Percentiles rank a stretch among this genome's conserved stretches.
Conservation (phyloP, 2,113 vertebrate genomes). For the Oenanthe oenanthe region DNA sequence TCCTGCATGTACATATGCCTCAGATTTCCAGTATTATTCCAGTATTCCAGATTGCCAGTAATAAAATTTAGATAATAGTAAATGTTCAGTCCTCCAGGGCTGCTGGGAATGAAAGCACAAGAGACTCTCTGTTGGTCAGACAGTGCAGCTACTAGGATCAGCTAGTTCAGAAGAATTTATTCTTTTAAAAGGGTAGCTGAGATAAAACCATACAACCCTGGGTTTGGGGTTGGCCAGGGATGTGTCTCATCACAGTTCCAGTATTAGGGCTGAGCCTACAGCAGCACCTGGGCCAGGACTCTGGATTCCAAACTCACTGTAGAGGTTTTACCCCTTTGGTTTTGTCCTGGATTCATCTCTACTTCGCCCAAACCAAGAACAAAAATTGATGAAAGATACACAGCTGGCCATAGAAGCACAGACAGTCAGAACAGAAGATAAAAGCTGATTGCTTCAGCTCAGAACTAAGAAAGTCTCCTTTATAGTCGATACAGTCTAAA, state of each 20-base stretch:
- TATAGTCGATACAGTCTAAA: not conserved
- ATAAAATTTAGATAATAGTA: not conserved
- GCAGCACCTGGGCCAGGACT: not conserved
- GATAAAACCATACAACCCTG: not conserved
- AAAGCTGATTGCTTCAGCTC: not conserved
- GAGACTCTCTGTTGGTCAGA: not conserved
- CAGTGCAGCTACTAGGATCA: not conserved
- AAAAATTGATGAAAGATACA: slow-evolving; percentile 1
- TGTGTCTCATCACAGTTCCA: not conserved
- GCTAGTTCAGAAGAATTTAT: not conserved
- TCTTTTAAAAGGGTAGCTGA: not conserved
- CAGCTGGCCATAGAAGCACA: not conserved
- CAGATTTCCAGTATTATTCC: not conserved
- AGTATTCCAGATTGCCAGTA: not conserved
- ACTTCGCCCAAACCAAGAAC: not conserved
- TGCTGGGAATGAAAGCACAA: not conserved
- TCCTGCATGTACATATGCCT: not conserved
- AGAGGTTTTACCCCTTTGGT: not conserved
- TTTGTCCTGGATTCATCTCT: not conserved
- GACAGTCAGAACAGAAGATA: not conserved
- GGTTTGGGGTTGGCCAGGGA: not conserved
- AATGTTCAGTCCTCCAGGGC: not conserved
- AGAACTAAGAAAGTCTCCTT: not conserved
- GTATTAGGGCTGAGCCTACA: not conserved
- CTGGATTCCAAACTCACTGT: not conserved